A percentile compares a stretch with the other conserved stretches of the same genome.
Conservation (phyloP, 2,797 vertebrate genomes). For the Protonibea diacanthus region DNA sequence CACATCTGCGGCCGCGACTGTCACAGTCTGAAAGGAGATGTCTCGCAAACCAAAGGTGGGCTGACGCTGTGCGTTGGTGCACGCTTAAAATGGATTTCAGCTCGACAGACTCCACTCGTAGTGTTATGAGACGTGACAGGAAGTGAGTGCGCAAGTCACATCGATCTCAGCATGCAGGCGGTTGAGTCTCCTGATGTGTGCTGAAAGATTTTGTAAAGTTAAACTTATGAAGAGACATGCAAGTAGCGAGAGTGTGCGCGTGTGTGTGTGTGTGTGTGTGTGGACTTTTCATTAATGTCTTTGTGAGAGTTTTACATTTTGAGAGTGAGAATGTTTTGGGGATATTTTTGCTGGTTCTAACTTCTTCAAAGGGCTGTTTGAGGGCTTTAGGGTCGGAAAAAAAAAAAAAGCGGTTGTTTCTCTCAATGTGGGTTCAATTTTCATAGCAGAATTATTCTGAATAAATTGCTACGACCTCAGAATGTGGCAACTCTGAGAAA, state of each 20-base stretch:
- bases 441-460: not conserved
- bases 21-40: slow-evolving; percentile 38
- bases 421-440: not conserved
- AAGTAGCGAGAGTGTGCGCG: not conserved
- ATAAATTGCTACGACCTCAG: not conserved
- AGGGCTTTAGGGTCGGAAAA: not conserved
- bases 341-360: slow-evolving; percentile 8
- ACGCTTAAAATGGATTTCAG: slow-evolving; percentile 43
- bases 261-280: not conserved
- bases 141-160: slow-evolving; percentile 57
- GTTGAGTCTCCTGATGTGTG: slow-evolving; percentile 9
- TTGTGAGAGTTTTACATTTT: not conserved
- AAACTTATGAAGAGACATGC: slow-evolving; percentile 20
- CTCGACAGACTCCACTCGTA: slow-evolving; percentile 34
- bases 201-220: slow-evolving; percentile 41
- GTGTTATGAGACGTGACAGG: slow-evolving; percentile 53
- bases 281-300: slow-evolving; percentile 1
- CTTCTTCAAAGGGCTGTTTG: not conserved
- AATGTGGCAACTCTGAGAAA: not conserved
- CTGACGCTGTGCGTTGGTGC: slow-evolving; percentile 30
- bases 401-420: not conserved
- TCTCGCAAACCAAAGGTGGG: slow-evolving; percentile 32
- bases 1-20: slow-evolving; percentile 22
- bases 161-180: slow-evolving; percentile 16
- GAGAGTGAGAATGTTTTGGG: not conserved